Evolutionary conservation across 2,113 vertebrate genomes (phyloP).

Genomic region (Nipponia nippon): DNA sequence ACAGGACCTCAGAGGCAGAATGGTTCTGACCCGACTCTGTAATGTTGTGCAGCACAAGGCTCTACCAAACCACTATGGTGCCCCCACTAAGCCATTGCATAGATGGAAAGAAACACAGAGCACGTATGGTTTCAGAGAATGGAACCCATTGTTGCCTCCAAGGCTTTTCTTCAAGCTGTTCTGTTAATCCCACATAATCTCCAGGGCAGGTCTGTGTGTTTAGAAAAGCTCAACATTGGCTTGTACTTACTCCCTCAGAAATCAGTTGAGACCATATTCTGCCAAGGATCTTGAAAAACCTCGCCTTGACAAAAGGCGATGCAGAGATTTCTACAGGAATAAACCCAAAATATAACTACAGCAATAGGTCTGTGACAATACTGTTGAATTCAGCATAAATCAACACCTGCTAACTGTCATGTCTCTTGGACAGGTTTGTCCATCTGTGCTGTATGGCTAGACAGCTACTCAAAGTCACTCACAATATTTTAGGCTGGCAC

Average conservation of each 20-base stretch:
- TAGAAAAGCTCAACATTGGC: background rate
- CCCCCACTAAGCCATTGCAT: accelerated
- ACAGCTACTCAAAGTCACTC: background rate
- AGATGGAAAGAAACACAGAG: background rate
- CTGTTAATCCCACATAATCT: background rate
- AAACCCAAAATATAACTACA: background rate
- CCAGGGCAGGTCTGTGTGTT: background rate
- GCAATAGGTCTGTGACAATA: background rate
- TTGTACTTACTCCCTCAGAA: background rate
- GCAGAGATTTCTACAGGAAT: background rate
- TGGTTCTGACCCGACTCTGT: background rate
- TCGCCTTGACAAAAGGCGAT: background rate
- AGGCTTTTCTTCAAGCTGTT: background rate
- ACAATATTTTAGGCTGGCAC: background rate
- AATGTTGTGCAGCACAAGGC: background rate
- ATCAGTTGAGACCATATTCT: background rate
- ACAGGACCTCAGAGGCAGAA: background rate
- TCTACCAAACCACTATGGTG: background rate
- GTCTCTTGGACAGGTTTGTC: background rate
- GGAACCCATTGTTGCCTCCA: background rate
- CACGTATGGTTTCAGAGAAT: background rate
- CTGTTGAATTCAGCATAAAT: background rate
- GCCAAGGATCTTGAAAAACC: background rate
- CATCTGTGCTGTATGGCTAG: background rate
- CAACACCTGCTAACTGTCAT: background rate